Base-by-base conservation (phyloP, 2,113 vertebrate genomes). In the Cariama cristata region DNA sequence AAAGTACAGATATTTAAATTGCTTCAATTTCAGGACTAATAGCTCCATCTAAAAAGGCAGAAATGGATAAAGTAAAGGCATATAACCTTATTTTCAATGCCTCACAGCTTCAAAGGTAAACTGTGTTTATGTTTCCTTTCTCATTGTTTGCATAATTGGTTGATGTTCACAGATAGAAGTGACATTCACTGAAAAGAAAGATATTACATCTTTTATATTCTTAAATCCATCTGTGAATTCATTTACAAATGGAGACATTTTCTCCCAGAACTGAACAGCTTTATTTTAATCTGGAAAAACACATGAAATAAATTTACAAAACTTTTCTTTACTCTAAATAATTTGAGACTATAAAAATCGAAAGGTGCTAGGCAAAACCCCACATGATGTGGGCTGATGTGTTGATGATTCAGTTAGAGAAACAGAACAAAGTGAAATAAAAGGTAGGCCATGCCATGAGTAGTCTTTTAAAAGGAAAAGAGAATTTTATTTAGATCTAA, bases 71-170 rank as follows among this genome's bases (percentile, higher is more conserved):
- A 95, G 33, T 79, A 53, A 91, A 82, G 32, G 35, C 49, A 60
- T 85, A 81, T 81, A 90, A 76, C 19, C 53, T 76, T 80, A 79
- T 93, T 90, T 93, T 80, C 67, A 95, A 11, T 90, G 67, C 67
- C 63, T 88, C 60, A 80, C 42, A 93, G 40, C 56, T 84, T 93
- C 68, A 88, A 79, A 92, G 93, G 26, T 66, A 86, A 93, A 77
- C 68, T 88, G 12, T 80, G 45, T 82, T 93, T 84, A 69, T 90
- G 42, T 86, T 96, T 89, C 26, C 21, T 75, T 74, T 86, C 63
- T 95, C 38, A 68, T 62, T 94, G n/a, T 91, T 71, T 92, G 86
- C 33, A 79, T 97, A 96, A 94, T 71, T 84, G 32, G 38, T 59
- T 69, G 58, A 83, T 71, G 47, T 66, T 95, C 90, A 88, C 17